Percentiles rank a stretch among this genome's conserved stretches.
Evolutionary conservation across 2,888 invertebrate species (phyloP).

Genomic region (Hyposoter dolosus): DNA sequence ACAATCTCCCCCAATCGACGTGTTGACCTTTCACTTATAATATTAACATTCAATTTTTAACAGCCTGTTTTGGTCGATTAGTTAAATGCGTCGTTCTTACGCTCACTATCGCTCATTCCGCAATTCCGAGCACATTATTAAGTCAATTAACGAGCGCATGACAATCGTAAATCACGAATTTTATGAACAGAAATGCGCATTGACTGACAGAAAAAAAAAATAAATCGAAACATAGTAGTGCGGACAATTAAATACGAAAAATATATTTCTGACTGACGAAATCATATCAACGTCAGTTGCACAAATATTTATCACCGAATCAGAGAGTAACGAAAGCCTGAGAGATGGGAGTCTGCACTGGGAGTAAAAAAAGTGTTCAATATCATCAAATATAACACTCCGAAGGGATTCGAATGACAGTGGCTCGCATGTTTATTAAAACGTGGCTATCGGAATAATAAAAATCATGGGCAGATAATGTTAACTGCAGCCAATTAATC

Average conservation of each 20-base stretch:
- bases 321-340: not conserved
- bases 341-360: not conserved
- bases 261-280: not conserved
- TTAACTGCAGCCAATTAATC: constrained; percentile 62
- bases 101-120: constrained; percentile 57
- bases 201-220: not conserved
- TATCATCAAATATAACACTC: not conserved
- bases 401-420: constrained; percentile 9
- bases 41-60: constrained; percentile 34
- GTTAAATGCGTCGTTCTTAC: constrained; percentile 37
- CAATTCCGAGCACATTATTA: constrained; percentile 64
- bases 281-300: not conserved
- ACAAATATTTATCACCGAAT: constrained; percentile 2
- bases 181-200: constrained; percentile 18
- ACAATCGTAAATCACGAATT: constrained; percentile 51
- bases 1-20: not conserved
- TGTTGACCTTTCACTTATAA: constrained; percentile 33
- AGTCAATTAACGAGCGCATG: constrained; percentile 66
- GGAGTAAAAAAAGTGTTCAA: not conserved
- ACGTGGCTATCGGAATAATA: not conserved
- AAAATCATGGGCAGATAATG: constrained; percentile 41
- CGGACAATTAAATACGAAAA: constrained; percentile 2
- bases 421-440: constrained; percentile 3
- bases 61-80: constrained; percentile 6
- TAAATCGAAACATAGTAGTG: not conserved